These are phyloP conservation scores for Epicampocera succincta DNA, from an alignment of 2,888 invertebrate species.

Conservation along the genomic window DNA sequence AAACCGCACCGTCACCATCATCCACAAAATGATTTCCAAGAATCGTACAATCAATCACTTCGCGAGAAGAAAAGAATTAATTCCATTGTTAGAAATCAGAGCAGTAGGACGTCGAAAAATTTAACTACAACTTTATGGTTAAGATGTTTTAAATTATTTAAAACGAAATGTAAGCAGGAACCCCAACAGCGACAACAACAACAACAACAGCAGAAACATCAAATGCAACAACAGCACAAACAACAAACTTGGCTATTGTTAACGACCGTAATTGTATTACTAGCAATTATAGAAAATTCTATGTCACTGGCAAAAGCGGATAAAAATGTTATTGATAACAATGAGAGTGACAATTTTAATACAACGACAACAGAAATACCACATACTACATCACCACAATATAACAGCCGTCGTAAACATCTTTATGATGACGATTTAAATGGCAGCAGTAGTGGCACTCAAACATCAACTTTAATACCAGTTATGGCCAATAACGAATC, in stretches of 20 bases:
- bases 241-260: conserved; percentile 59
- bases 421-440: conserved; percentile 36
- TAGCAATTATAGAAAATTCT: conserved; percentile 53
- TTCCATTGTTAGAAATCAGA: conserved; percentile 68
- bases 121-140: conserved; percentile 35
- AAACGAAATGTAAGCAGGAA: conserved; percentile 44
- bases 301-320: conserved; percentile 63
- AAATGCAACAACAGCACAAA: conserved; percentile 52
- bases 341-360: conserved; percentile 35
- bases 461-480: conserved; percentile 60
- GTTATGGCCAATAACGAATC: conserved; percentile 47
- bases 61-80: conserved; percentile 61
- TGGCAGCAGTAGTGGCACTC: conserved; percentile 38
- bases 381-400: conserved; percentile 53
- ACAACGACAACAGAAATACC: conserved; percentile 50
- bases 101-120: conserved; percentile 67
- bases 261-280: conserved; percentile 51
- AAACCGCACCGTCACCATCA: conserved; percentile 17
- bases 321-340: conserved; percentile 42
- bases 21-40: conserved; percentile 44
- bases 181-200: conserved; percentile 22
- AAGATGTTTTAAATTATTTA: conserved; percentile 39
- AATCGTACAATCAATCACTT: conserved; percentile 66
- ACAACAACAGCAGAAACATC: conserved; percentile 64
- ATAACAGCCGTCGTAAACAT: conserved; percentile 32